These are phyloP conservation scores for Lepeophtheirus nordmannii DNA, from an alignment of 2,888 invertebrate genomes.

Conservation along the genomic window DNA sequence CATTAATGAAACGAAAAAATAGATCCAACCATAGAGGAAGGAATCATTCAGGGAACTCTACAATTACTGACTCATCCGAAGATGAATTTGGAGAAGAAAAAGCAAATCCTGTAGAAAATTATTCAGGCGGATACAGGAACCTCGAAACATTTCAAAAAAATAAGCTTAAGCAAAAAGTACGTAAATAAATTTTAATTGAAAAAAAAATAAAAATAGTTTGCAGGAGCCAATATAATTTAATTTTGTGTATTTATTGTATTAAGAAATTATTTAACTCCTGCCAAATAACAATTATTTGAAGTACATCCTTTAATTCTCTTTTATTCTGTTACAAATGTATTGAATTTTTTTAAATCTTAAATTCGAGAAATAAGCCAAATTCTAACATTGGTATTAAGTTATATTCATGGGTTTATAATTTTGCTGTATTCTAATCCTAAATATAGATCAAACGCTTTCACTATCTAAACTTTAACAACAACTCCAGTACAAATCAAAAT, in stretches of 20 bases:
- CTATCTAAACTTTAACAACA: not conserved
- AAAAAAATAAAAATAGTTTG: not conserved
- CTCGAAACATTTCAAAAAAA: conserved; percentile 82
- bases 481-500: not conserved
- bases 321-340: too few relatives aligned
- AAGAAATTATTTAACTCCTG: too few relatives aligned
- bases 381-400: too few relatives aligned
- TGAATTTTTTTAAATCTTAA: too few relatives aligned
- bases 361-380: too few relatives aligned
- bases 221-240: too few relatives aligned
- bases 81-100: conserved; percentile 31
- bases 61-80: conserved; percentile 31
- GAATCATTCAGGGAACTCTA: not conserved
- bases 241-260: too few relatives aligned
- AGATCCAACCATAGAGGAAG: conserved; percentile 25
- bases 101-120: conserved; percentile 42
- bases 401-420: too few relatives aligned
- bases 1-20: conserved; percentile 56
- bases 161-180: conserved; percentile 73
- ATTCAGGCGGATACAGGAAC: conserved; percentile 60
- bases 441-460: not conserved
- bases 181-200: conserved; percentile 1
- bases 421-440: too few relatives aligned
- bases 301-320: too few relatives aligned
- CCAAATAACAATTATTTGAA: too few relatives aligned